Base-by-base conservation (phyloP, 2,113 vertebrate species). In the Oriolus oriolus region DNA sequence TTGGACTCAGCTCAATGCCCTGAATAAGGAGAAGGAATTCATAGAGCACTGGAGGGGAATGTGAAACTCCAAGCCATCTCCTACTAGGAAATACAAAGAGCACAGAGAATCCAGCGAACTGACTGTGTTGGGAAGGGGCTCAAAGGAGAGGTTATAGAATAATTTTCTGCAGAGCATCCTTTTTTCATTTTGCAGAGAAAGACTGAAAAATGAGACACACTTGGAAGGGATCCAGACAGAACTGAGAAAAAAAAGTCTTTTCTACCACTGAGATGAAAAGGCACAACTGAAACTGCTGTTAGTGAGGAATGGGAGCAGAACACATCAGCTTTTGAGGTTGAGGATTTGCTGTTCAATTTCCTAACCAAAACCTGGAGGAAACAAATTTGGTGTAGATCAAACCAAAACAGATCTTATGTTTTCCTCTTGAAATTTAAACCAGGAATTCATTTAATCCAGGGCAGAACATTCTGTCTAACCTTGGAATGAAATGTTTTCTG, bases 141-240 rank as follows among this genome's bases (percentile, higher is more conserved):
- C 56, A 89, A 84, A 90, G 45, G 63, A 90, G 79, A 78, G 35
- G 24, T 63, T 77, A 90, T 41, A 89, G 54, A 91, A 87, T 47
- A 42, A 61, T 54, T 86, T 95, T 95, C 76, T 84, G 76, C 50
- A 92, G 64, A 90, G 71, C 52, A 78, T 83, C 64, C 45, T 87
- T 78, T 87, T 82, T 83, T 73, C 76, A 54, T 73, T 77, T 95
- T 74, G 74, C 71, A 68, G 88, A 93, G 79, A 50, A 87, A 63
- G 86, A 77, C 24, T 74, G 84, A 84, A 83, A 90, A 95, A 90
- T 63, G 64, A 90, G 80, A 81, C 59, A 80, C 45, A 66, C 33
- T 95, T 95, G 90, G 90, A 95, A 79, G 5, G 28, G 26, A 91
- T 84, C 90, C 92, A 95, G 85, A 70, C 21, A 77, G 73, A 86